Evolutionary conservation across 2,797 vertebrate genomes (phyloP), one percentile per base, ranked within the genome.

Genomic region (Melanogrammus aeglefinus): DNA sequence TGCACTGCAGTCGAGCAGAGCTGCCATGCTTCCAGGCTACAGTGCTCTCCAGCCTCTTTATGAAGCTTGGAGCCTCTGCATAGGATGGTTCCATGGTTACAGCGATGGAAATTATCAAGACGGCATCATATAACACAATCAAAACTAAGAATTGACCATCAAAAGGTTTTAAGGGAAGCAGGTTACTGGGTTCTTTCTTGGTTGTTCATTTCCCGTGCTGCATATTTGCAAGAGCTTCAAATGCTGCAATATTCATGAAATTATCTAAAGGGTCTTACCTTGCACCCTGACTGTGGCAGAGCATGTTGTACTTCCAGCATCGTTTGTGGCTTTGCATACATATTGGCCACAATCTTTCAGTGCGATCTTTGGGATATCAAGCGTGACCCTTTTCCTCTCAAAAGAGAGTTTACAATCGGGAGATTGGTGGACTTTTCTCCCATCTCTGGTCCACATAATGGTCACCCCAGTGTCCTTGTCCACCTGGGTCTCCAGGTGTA

Each of bases 351-450:
- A 96, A 88, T 97, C 96, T 91, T 95, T 97, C 74, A 97, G 85
- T 75, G 96, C 96, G 90, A 94, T 94, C 84, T 96, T 93, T 33
- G 92, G 92, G 86, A 96, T 96, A 87, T 97, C 94, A 87, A 97
- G 95, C 0, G 91, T 93, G 16, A 94, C 94, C 81, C 93, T 94
- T 93, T 96, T 97, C 84, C 96, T 94, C 92, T 97, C 96, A 93
- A 98, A 97, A 82, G 86, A 94, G 86, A 97, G 95, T 89, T 95
- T 96, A 90, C 95, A 97, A 87, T 97, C 95, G 78, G 96, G 95
- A 79, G 95, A 96, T 78, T 96, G 93, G 81, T 96, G 95, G n/a
- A 97, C 92, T 80, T 92, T 96, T 72, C 93, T 93, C 76, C 95
- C 95, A 77, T 96, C 95, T 83, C 96, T 96, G 82, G 88, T 96